Conservation (phyloP, 2,797 vertebrate species). For the Oryzias dopingdopingensis region DNA sequence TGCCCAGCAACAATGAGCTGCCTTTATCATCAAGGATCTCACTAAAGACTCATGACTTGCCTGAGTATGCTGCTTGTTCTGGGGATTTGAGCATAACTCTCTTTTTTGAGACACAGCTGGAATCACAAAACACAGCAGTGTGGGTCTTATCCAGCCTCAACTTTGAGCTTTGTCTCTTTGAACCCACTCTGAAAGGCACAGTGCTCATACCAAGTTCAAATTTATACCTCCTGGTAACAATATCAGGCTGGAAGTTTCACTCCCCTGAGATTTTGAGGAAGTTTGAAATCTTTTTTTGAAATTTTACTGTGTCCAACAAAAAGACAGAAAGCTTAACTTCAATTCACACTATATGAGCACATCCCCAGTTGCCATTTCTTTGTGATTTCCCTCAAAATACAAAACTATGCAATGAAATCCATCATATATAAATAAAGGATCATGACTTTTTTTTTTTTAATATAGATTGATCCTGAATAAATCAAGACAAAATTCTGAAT, state of each 20-base stretch:
- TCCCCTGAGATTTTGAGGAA: conserved; percentile 22
- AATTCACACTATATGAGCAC: no score
- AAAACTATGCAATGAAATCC: no score
- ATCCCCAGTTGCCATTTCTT: no score
- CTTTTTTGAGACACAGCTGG: conserved; percentile 48
- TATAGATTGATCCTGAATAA: no score
- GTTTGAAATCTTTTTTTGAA: conserved; percentile 17
- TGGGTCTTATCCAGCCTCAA: conserved; percentile 35
- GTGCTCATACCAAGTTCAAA: conserved; percentile 26
- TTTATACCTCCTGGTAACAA: conserved; percentile 46
- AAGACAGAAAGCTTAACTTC: no score
- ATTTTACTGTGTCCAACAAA: conserved; percentile 7
- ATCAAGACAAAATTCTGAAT: no score
- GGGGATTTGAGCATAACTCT: conserved; percentile 32
- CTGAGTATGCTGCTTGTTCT: conserved; percentile 47
- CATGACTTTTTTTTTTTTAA: no score
- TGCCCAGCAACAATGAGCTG: conserved; percentile 20
- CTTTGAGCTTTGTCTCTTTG: conserved; percentile 28
- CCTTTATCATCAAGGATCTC: conserved; percentile 51
- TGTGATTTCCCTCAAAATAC: no score
- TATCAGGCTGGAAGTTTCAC: conserved; percentile 24
- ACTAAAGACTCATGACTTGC: conserved; percentile 37
- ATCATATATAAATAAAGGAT: no score
- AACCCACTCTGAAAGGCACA: conserved; percentile 48
- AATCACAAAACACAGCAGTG: conserved; percentile 49